A percentile compares a stretch with the other conserved stretches of the same genome.
Conservation (phyloP, 2,797 vertebrate species). For the Decapterus maruadsi region DNA sequence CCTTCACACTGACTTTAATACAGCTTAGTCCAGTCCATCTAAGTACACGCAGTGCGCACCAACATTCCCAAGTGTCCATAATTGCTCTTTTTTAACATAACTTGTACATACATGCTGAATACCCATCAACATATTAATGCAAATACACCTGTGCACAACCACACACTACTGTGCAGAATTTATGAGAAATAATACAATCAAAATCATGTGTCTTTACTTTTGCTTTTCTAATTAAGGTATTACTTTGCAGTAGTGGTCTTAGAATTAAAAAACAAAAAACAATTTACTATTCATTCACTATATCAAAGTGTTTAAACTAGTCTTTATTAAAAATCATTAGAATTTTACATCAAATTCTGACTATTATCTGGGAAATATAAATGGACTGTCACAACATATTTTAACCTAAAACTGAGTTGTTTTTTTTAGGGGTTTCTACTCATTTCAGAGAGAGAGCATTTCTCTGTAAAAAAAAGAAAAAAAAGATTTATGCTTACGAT, state of each 20-base stretch:
- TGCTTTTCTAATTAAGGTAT: too few species aligned
- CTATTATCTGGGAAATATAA: neutral
- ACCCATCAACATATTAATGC: constrained; percentile 24
- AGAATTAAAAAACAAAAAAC: too few species aligned
- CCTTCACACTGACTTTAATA: constrained; percentile 1
- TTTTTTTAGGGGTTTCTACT: neutral
- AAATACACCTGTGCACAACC: neutral
- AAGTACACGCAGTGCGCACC: neutral
- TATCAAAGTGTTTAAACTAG: neutral
- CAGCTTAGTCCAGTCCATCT: neutral
- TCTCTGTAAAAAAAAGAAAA: neutral
- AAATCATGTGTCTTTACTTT: too few species aligned
- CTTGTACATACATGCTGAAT: constrained; percentile 2
- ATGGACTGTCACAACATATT: neutral
- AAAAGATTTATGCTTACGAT: neutral
- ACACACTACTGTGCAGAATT: neutral
- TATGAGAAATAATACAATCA: neutral
- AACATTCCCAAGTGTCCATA: neutral
- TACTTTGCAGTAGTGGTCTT: neutral
- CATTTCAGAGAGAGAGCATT: neutral
- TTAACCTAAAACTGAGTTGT: neutral
- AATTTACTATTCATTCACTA: neutral
- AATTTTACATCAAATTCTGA: neutral
- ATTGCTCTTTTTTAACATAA: neutral
- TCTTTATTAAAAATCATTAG: neutral